Evolutionary conservation across 2,888 invertebrate genomes (phyloP).

Genomic region (Lypha dubia): DNA sequence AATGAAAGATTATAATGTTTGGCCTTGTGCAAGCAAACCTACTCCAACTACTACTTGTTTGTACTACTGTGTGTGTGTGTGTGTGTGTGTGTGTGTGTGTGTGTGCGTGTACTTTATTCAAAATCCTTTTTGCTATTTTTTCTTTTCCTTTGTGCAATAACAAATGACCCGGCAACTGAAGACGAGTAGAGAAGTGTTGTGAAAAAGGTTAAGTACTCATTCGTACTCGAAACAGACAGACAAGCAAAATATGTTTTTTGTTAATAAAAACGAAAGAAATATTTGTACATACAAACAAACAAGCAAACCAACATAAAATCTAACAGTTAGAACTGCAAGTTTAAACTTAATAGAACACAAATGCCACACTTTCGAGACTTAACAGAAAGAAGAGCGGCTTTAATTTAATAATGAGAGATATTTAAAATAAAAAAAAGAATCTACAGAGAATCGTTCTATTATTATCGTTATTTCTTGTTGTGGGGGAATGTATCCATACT

Average conservation of each 20-base stretch:
- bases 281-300: too few relatives aligned
- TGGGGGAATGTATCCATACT: neutral
- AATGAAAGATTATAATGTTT: slow-evolving; percentile 67
- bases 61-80: slow-evolving; percentile 26
- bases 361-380: neutral
- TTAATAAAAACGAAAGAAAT: slow-evolving; percentile 1
- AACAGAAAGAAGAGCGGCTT: slow-evolving; percentile 42
- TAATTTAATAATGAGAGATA: slow-evolving; percentile 9
- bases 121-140: slow-evolving; percentile 62
- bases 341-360: neutral
- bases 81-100: too few relatives aligned
- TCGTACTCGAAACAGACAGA: slow-evolving; percentile 3
- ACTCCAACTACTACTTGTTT: slow-evolving; percentile 22
- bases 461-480: neutral
- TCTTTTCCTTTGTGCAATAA: slow-evolving; percentile 64
- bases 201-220: slow-evolving; percentile 69
- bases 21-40: slow-evolving; percentile 68
- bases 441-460: slow-evolving; percentile 3
- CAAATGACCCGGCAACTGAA: slow-evolving; percentile 70
- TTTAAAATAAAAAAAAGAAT: neutral
- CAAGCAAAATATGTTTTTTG: slow-evolving; percentile 2
- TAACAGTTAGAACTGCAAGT: slow-evolving; percentile 8
- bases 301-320: neutral
- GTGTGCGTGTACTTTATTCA: slow-evolving; percentile 40
- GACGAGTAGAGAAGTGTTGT: slow-evolving; percentile 66